These are phyloP conservation scores for Acanthis flammea DNA, from an alignment of 2,797 vertebrate genomes.

Conservation along the genomic window DNA sequence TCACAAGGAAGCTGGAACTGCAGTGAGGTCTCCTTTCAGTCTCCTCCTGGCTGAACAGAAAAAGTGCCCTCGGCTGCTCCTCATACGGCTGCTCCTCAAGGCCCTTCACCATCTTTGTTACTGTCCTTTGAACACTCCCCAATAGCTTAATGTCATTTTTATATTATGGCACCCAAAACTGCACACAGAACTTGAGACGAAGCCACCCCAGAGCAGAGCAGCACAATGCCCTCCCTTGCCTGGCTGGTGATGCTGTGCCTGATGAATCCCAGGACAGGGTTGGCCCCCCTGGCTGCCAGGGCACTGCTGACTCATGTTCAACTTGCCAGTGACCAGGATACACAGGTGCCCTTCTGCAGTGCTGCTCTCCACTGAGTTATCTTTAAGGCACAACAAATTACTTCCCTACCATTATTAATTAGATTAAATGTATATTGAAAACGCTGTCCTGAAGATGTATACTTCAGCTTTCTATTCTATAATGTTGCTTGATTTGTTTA, in stretches of 20 bases:
- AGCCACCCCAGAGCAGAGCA: accelerated
- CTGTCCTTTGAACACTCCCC: not conserved
- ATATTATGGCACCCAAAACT: accelerated
- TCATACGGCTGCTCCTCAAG: accelerated
- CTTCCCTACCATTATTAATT: not conserved
- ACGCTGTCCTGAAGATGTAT: not conserved
- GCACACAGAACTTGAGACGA: accelerated
- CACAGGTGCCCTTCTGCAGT: accelerated
- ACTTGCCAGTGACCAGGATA: accelerated
- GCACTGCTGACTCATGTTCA: accelerated
- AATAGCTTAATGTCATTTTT: not conserved
- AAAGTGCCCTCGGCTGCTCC: not conserved
- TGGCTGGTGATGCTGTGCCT: accelerated
- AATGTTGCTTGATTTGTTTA: not conserved
- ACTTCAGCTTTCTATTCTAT: not conserved
- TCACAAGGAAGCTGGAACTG: not conserved
- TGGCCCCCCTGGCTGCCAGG: not conserved
- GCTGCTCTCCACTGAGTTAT: not conserved
- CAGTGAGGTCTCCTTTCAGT: not conserved
- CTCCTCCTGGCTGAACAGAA: not conserved
- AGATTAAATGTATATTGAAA: not conserved
- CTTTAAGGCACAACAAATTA: not conserved
- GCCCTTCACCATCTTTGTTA: not conserved
- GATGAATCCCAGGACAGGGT: not conserved
- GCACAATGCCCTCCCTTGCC: not conserved